Conservation (phyloP, 2,888 invertebrate species). For the Salticus scenicus region DNA sequence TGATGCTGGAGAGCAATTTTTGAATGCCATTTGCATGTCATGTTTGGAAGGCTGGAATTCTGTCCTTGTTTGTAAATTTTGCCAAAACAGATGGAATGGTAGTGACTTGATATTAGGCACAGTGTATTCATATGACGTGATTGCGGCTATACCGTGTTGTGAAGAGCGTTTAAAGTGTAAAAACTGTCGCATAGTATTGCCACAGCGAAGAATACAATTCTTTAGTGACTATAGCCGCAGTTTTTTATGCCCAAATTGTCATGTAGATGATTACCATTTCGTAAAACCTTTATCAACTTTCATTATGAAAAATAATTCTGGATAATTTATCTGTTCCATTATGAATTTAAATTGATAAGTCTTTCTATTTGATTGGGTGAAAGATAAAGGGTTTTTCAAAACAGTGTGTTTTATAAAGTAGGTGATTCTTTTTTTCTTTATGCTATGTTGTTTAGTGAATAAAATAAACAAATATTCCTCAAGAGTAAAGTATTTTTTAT, state of each 20-base stretch:
- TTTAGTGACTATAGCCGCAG: conserved; percentile 96
- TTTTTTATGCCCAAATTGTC: conserved; percentile 93
- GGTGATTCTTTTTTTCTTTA: not conserved
- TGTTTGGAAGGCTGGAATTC: conserved; percentile 87
- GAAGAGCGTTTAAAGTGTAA: conserved; percentile 94
- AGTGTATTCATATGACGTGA: conserved; percentile 98
- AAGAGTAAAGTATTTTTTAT: not conserved
- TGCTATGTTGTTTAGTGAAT: not conserved
- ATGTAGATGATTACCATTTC: conserved; percentile 93
- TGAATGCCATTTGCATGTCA: conserved; percentile 95
- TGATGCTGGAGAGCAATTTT: conserved; percentile 87
- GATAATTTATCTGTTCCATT: conserved; percentile 30
- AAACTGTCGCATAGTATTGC: conserved; percentile 90
- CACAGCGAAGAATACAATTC: conserved; percentile 89
- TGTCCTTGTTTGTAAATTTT: conserved; percentile 87
- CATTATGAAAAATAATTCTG: conserved; percentile 48
- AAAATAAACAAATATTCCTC: not conserved
- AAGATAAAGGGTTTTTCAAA: not conserved
- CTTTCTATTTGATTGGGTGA: not conserved
- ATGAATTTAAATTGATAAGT: not conserved
- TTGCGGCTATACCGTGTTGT: conserved; percentile 97
- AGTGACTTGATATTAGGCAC: conserved; percentile 94
- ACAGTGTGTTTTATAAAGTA: not conserved
- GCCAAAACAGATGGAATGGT: conserved; percentile 92
- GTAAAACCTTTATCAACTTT: conserved; percentile 88